phyloP scores from a whole-genome alignment of 2,888 invertebrate genomes.

The Zaprionus obscuricornis region DNA sequence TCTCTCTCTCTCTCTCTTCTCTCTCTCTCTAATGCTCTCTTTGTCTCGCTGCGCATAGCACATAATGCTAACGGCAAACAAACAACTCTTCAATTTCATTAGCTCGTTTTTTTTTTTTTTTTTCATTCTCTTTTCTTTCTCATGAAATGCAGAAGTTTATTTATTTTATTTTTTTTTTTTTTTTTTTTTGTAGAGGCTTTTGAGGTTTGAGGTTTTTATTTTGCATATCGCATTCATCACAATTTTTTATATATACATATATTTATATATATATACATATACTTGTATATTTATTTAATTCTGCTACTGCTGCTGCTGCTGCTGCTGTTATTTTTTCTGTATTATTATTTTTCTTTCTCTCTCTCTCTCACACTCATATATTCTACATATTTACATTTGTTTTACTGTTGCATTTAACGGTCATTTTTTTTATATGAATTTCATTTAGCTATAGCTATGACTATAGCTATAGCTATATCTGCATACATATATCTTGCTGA shows the following conservation, averaged over 20 bases:
- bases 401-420: constrained; percentile 17
- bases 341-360: too few relatives aligned
- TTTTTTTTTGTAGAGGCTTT: too few relatives aligned
- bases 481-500: background rate
- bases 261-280: background rate
- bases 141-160: too few relatives aligned
- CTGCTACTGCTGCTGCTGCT: background rate
- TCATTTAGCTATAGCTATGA: too few relatives aligned
- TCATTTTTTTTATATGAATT: constrained; percentile 11
- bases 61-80: constrained; percentile 17
- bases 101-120: constrained; percentile 2
- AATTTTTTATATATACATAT: background rate
- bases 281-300: background rate
- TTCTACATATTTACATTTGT: constrained; percentile 30
- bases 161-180: too few relatives aligned
- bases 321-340: background rate
- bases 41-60: background rate
- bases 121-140: too few relatives aligned
- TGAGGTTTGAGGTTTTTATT: too few relatives aligned
- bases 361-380: too few relatives aligned
- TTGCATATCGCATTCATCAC: constrained; percentile 14
- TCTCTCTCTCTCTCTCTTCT: too few relatives aligned
- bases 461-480: too few relatives aligned
- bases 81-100: background rate
- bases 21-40: background rate